Evolutionary conservation across 2,888 invertebrate genomes (phyloP).

Genomic region (Phengaris alcon): DNA sequence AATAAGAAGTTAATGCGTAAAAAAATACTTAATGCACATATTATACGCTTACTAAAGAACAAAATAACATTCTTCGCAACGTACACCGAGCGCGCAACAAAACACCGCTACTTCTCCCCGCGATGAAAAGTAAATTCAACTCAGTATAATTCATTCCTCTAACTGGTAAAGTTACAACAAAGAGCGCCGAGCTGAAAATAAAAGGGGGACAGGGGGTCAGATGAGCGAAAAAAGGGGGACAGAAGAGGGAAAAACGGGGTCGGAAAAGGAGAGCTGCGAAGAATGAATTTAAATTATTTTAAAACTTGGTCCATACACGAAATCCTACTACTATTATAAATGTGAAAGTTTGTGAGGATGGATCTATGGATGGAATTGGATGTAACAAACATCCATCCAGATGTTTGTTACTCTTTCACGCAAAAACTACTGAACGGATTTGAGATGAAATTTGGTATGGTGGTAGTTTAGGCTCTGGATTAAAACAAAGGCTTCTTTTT

Average conservation of each 20-base stretch:
- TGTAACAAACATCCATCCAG: too few species aligned
- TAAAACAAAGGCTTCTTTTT: too few species aligned
- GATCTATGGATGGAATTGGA: too few species aligned
- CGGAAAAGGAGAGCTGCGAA: too few species aligned
- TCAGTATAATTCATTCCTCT: conserved; percentile 14
- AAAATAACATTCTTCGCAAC: background rate
- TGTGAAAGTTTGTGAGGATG: too few species aligned
- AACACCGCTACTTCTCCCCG: background rate
- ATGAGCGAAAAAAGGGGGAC: background rate
- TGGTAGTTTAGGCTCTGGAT: too few species aligned
- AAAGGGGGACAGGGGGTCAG: background rate
- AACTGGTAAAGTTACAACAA: conserved; percentile 4
- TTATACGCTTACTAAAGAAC: background rate
- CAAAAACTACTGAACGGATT: too few species aligned
- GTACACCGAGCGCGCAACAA: background rate
- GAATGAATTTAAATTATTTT: background rate
- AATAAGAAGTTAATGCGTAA: background rate
- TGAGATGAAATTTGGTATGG: too few species aligned
- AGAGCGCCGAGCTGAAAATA: conserved; percentile 1
- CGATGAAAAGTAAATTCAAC: conserved; percentile 1
- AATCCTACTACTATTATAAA: too few species aligned
- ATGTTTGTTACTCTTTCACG: too few species aligned
- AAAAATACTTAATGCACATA: background rate
- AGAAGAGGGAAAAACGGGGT: background rate
- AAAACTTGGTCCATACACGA: background rate